Conservation (phyloP, 2,797 vertebrate genomes). For the Chlorospingus semifuscus region DNA sequence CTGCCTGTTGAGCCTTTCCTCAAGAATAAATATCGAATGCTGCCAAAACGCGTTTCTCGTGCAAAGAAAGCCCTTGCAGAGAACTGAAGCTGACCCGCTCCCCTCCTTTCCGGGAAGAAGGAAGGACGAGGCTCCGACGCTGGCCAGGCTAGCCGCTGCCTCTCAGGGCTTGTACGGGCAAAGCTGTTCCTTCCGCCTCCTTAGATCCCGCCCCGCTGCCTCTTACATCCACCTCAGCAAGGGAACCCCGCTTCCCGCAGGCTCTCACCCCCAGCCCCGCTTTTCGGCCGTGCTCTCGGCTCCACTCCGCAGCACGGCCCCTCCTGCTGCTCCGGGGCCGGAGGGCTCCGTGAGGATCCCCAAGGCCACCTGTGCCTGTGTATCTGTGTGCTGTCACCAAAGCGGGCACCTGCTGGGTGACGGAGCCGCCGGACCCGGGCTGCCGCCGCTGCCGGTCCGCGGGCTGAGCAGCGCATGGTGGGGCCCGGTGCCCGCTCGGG, state of each 20-base stretch:
- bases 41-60: not conserved
- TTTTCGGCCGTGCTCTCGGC: not conserved
- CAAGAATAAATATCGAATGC: not conserved
- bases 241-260: not conserved
- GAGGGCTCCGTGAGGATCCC: accelerated
- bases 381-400: accelerated
- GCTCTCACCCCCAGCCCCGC: not conserved
- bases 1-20: not conserved
- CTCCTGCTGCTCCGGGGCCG: no score
- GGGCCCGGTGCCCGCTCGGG: not conserved
- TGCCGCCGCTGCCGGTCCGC: not conserved
- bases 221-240: not conserved
- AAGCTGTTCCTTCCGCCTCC: not conserved
- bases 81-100: not conserved
- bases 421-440: not conserved
- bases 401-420: not conserved
- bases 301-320: not conserved
- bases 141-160: not conserved
- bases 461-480: not conserved
- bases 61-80: not conserved
- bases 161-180: not conserved
- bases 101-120: not conserved
- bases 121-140: not conserved
- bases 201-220: not conserved
- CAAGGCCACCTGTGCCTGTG: not conserved